A percentile compares a stretch with the other conserved stretches of the same genome.
phyloP scores from a whole-genome alignment of 2,888 invertebrate genomes.

The Drosophila sordidula region DNA sequence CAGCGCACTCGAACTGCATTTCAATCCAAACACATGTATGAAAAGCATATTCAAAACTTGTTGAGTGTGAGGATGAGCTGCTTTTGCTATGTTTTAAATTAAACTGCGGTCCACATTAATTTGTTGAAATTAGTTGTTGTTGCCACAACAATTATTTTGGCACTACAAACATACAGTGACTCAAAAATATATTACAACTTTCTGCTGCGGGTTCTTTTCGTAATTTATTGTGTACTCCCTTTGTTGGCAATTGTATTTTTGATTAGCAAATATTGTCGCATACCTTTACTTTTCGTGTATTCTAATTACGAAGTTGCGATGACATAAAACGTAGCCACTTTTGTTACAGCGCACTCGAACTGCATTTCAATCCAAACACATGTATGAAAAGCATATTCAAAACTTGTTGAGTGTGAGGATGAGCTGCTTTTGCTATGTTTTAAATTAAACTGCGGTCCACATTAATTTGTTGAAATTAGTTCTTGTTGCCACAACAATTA shows the following conservation, averaged over 20 bases:
- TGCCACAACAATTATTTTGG: neutral
- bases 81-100: slow-evolving; percentile 42
- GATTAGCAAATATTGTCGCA: slow-evolving; percentile 7
- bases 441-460: slow-evolving; percentile 39
- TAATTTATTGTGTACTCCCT: neutral
- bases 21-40: neutral
- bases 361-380: neutral
- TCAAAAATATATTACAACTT: neutral
- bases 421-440: slow-evolving; percentile 32
- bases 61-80: slow-evolving; percentile 30
- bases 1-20: neutral
- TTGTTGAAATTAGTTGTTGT: slow-evolving; percentile 31
- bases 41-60: slow-evolving; percentile 24
- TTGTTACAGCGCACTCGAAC: neutral
- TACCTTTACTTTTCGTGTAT: neutral
- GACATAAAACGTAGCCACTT: neutral
- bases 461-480: slow-evolving; percentile 44
- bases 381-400: neutral
- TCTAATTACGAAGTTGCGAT: neutral
- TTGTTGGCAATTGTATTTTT: slow-evolving; percentile 5
- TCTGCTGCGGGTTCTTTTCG: slow-evolving; percentile 4
- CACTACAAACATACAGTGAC: neutral
- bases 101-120: slow-evolving; percentile 43
- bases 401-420: slow-evolving; percentile 48
- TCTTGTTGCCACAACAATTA: slow-evolving; percentile 1